Evolutionary conservation across 2,888 invertebrate genomes (phyloP).

Genomic region (Chouioia cunea): DNA sequence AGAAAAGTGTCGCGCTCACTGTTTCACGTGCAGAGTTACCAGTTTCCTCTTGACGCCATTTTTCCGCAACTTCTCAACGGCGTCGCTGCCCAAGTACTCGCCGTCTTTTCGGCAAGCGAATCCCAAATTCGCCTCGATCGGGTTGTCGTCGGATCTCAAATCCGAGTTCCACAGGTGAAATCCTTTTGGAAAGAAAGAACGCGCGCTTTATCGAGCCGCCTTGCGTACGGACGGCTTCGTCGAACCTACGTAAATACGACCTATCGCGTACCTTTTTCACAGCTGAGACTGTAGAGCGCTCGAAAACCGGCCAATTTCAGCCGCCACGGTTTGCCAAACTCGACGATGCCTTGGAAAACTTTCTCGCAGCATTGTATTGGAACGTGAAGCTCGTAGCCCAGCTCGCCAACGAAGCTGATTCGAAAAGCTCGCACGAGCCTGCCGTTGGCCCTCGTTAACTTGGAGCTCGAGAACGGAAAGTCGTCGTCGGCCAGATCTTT

Average conservation of each 20-base stretch:
- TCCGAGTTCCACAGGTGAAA: constrained; percentile 90
- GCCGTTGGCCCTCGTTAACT: constrained; percentile 71
- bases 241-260: background rate
- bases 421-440: constrained; percentile 76
- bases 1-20: too few species aligned
- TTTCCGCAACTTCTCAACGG: constrained; percentile 75
- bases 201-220: too few species aligned
- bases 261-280: constrained; percentile 84
- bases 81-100: constrained; percentile 82
- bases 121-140: constrained; percentile 85
- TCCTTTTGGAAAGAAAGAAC: constrained; percentile 69
- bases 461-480: constrained; percentile 76
- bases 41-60: constrained; percentile 81
- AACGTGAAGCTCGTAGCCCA: constrained; percentile 91
- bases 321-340: constrained; percentile 74
- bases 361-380: constrained; percentile 77
- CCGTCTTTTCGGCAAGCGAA: constrained; percentile 84
- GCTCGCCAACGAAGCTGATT: constrained; percentile 89
- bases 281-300: constrained; percentile 87
- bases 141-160: constrained; percentile 85
- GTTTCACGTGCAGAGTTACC: constrained; percentile 79
- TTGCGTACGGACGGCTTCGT: background rate
- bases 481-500: constrained; percentile 73
- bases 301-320: constrained; percentile 86
- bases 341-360: constrained; percentile 76